These are phyloP conservation scores for Gastrophryne carolinensis DNA, from an alignment of 2,797 vertebrate species.

Conservation along the genomic window DNA sequence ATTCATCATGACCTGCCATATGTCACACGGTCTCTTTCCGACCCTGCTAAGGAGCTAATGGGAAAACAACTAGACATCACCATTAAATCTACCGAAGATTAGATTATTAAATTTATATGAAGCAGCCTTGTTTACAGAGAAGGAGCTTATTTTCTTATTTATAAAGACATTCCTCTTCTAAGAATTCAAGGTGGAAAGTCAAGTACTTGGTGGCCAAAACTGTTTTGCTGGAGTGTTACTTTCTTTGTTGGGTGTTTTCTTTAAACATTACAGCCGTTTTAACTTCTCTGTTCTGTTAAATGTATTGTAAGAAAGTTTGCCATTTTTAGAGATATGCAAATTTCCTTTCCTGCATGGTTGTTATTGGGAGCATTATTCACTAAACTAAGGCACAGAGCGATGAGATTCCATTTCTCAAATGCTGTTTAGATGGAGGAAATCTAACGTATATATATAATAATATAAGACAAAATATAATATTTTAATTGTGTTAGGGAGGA, in stretches of 20 bases:
- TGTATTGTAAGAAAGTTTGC: too few species aligned
- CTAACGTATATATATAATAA: too few species aligned
- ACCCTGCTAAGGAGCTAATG: slow-evolving; percentile 24
- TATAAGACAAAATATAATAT: too few species aligned
- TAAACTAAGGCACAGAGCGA: too few species aligned
- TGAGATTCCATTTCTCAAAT: too few species aligned
- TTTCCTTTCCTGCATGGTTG: too few species aligned
- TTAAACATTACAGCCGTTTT: too few species aligned
- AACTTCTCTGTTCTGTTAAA: too few species aligned
- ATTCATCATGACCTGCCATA: slow-evolving; percentile 42
- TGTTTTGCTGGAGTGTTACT: background rate
- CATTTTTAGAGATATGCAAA: too few species aligned
- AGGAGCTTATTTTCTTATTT: background rate
- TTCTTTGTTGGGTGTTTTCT: background rate
- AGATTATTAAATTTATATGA: background rate
- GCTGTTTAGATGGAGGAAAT: too few species aligned
- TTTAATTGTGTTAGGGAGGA: too few species aligned
- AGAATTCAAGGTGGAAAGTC: background rate
- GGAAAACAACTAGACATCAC: slow-evolving; percentile 24
- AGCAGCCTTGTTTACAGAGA: background rate
- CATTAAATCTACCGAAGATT: background rate
- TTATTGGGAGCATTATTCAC: too few species aligned
- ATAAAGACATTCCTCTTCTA: background rate
- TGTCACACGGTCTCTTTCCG: slow-evolving; percentile 24
- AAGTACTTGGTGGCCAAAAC: background rate